Evolutionary conservation across 2,888 invertebrate species (phyloP).

Genomic region (Lacanobia oleracea): DNA sequence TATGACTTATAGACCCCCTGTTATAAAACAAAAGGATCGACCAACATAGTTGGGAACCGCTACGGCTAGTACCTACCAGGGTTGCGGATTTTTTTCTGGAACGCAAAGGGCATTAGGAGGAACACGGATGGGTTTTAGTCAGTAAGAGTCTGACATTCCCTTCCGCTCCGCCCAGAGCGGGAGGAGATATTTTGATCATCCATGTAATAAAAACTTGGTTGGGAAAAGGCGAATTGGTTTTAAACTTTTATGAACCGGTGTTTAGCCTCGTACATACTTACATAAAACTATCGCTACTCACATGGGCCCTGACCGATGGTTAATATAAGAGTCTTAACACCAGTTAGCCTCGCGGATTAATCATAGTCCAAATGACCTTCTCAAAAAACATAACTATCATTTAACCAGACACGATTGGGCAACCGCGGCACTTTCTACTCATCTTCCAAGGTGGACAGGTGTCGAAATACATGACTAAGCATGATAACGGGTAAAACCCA

Average conservation of each 20-base stretch:
- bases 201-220: no score
- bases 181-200: no score
- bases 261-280: not conserved
- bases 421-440: not conserved
- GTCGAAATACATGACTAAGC: not conserved
- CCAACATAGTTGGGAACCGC: no score
- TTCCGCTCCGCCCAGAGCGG: no score
- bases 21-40: no score
- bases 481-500: not conserved
- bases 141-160: no score
- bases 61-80: no score
- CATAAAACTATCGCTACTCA: not conserved
- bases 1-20: no score
- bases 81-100: no score
- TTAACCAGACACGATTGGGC: not conserved
- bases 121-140: no score
- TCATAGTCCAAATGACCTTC: constrained; percentile 5
- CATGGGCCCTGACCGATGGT: constrained; percentile 1
- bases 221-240: no score
- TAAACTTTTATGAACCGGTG: not conserved
- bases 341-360: constrained; percentile 15
- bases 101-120: no score
- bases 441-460: not conserved
- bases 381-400: constrained; percentile 6
- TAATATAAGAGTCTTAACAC: not conserved